These are phyloP conservation scores for Macquaria australasica DNA, from an alignment of 2,113 vertebrate species.

Conservation along the genomic window DNA sequence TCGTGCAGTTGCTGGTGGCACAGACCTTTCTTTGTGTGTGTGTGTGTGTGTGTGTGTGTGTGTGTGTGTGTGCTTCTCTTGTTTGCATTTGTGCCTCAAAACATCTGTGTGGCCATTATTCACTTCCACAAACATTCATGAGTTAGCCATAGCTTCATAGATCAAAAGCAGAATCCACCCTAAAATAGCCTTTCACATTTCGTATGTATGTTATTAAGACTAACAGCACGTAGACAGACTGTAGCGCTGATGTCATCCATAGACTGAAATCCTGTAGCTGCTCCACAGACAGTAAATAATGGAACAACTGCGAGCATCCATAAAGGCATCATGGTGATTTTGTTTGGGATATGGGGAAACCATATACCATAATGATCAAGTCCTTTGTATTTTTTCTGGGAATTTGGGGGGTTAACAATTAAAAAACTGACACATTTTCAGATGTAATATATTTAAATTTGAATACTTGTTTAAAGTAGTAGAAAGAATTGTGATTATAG, in stretches of 20 bases:
- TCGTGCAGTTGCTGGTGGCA: constrained; percentile 54
- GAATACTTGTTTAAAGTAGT: background rate
- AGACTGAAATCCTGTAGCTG: background rate
- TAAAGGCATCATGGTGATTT: background rate
- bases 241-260: constrained; percentile 1
- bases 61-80: constrained; percentile 2
- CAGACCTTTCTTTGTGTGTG: constrained; percentile 19
- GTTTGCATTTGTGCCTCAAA: constrained; percentile 37
- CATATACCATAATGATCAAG: background rate
- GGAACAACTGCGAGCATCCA: background rate
- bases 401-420: background rate
- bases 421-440: background rate
- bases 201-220: background rate
- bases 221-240: background rate
- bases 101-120: constrained; percentile 37
- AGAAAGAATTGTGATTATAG: background rate
- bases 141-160: background rate
- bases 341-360: background rate
- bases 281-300: background rate
- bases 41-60: constrained; percentile 33
- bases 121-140: background rate
- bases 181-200: background rate
- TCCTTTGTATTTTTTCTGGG: background rate
- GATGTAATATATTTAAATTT: background rate
- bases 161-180: background rate